phyloP scores from a whole-genome alignment of 2,113 vertebrate genomes.

The Caracal caracal region DNA sequence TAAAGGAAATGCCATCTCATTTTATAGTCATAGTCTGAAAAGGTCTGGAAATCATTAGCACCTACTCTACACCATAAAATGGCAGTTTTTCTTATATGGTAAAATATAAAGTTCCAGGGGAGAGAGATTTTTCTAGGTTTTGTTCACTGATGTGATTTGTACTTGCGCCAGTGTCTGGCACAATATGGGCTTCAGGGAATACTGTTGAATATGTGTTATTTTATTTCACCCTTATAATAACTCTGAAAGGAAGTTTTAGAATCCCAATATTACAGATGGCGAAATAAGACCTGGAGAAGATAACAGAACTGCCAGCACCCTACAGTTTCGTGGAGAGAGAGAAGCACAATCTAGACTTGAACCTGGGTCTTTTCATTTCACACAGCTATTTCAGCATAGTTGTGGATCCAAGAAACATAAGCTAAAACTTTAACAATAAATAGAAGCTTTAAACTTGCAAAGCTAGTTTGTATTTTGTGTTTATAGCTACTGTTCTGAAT shows the following conservation, averaged over 20 bases:
- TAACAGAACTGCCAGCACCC: background rate
- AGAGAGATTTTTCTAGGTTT: background rate
- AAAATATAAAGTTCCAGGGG: background rate
- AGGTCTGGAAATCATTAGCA: background rate
- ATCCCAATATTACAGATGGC: background rate
- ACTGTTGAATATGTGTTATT: background rate
- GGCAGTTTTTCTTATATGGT: background rate
- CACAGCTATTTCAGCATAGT: background rate
- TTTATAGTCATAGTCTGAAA: background rate
- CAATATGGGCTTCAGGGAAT: background rate
- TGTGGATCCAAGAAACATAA: background rate
- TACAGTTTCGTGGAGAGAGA: background rate
- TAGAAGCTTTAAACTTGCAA: background rate
- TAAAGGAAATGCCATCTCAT: slow-evolving; percentile 10
- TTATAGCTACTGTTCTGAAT: slow-evolving; percentile 7
- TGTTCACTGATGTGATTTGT: background rate
- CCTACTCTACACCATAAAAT: background rate
- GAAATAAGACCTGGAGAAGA: background rate
- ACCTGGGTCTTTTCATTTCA: background rate
- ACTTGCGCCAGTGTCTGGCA: background rate
- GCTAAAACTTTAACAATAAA: background rate
- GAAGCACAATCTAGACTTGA: background rate
- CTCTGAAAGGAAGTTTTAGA: background rate
- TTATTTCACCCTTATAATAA: background rate
- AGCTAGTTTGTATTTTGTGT: background rate